phyloP scores from a whole-genome alignment of 2,113 vertebrate species.

The Leuciscus idus region DNA sequence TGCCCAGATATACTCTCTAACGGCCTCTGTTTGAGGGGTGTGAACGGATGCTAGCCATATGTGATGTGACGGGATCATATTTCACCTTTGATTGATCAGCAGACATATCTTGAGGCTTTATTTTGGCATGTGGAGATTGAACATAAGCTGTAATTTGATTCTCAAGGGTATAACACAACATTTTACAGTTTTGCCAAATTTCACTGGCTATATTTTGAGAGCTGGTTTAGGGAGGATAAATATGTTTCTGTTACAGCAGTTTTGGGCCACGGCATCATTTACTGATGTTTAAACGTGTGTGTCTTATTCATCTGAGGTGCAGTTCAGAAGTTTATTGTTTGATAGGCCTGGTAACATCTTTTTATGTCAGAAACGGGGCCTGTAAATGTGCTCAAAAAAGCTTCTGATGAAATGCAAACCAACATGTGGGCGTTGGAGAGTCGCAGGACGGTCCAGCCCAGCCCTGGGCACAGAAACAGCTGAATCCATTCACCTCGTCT shows the following conservation, averaged over 20 bases:
- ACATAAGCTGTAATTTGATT: not conserved
- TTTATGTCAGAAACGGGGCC: not conserved
- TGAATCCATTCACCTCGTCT: constrained; percentile 80
- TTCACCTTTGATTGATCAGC: not conserved
- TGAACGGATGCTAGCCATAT: not conserved
- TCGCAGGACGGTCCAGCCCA: constrained; percentile 84
- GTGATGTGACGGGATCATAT: not conserved
- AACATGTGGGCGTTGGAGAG: constrained; percentile 78
- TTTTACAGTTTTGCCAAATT: not conserved
- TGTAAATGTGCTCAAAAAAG: not conserved
- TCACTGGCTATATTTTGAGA: not conserved
- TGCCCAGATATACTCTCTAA: not conserved
- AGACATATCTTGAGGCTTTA: not conserved
- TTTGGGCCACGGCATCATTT: not conserved
- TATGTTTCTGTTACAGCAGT: not conserved
- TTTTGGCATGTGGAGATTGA: not conserved
- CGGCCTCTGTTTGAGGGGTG: not conserved
- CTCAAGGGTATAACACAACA: not conserved
- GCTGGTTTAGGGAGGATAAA: not conserved
- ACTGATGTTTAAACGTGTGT: not conserved
- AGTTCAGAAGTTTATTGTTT: not conserved
- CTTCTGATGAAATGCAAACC: constrained; percentile 51
- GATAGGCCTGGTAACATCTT: not conserved
- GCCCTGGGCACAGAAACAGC: constrained; percentile 79
- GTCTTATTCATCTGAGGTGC: not conserved